Evolutionary conservation across 2,113 vertebrate genomes (phyloP), one percentile per base, ranked within the genome.

Genomic region (Atlantisia rogersi): DNA sequence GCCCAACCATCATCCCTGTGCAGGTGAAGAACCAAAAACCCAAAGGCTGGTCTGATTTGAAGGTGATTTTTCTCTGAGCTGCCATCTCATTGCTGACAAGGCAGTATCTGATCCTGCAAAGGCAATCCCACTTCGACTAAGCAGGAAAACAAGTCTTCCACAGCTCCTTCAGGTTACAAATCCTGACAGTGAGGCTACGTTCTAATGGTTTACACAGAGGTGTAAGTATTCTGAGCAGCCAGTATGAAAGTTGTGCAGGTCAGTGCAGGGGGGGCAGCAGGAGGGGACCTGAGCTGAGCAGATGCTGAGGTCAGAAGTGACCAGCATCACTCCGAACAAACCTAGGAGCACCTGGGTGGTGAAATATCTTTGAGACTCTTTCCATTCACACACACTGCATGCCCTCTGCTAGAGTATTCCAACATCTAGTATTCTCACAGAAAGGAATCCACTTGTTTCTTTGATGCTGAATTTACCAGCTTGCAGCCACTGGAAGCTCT

Each of bases 341-440:
- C 19, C 64, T 14, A 18, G 0, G 19, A 17, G 18, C 24, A 2
- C n/a, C 8, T 3, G 5, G 29, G 24, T 5, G 21, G 32, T 10
- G 37, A 52, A 20, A n/a, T 25, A 12, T 75, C 40, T 42, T 29
- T 28, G 32, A 28, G 50, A 42, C 35, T 35, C 69, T 17, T n/a
- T 7, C 42, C n/a, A 58, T 25, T 59, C 12, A 7, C 3, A 12
- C 3, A 10, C 20, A 31, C 37, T 35, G 9, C 8, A 4, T 1
- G 5, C 20, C 12, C 82, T 37, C 37, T 76, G 37, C 58, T 20
- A 19, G 20, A 32, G 11, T 3, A n/a, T 24, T 58, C 35, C 80
- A 25, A 20, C 2, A 12, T 12, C 42, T 8, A 39, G 22, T 4
- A 7, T 44, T 21, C 62, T 50, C 91, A n/a, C 32, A 13, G 44